A percentile compares a stretch with the other conserved stretches of the same genome.
Conservation (phyloP, 2,797 vertebrate species). For the Cygnus olor region DNA sequence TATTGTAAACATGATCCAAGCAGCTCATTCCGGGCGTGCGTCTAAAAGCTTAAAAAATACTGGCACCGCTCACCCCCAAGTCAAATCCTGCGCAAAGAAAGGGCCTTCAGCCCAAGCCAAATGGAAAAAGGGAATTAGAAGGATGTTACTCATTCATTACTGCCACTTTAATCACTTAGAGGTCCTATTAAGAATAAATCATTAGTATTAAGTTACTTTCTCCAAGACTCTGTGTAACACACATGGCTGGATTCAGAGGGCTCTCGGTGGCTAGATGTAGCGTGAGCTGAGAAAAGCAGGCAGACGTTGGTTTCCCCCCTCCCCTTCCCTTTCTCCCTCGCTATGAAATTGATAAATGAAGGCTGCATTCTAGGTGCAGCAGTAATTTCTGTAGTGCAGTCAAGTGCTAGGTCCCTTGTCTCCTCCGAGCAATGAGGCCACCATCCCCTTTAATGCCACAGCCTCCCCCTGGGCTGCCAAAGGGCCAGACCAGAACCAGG, state of each 20-base stretch:
- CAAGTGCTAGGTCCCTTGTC: slow-evolving; percentile 84
- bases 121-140: slow-evolving; percentile 67
- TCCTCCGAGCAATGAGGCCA: slow-evolving; percentile 81
- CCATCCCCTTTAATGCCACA: slow-evolving; percentile 76
- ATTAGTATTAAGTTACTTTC: slow-evolving; percentile 83
- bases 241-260: slow-evolving; percentile 75
- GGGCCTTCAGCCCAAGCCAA: slow-evolving; percentile 42
- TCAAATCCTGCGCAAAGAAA: slow-evolving; percentile 45
- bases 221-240: slow-evolving; percentile 64
- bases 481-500: slow-evolving; percentile 58
- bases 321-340: slow-evolving; percentile 51
- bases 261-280: slow-evolving; percentile 70
- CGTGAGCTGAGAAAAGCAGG: slow-evolving; percentile 75
- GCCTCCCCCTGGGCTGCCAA: slow-evolving; percentile 74
- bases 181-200: slow-evolving; percentile 85
- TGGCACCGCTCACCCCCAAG: slow-evolving; percentile 27
- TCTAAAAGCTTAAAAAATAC: slow-evolving; percentile 61
- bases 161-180: slow-evolving; percentile 84
- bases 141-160: slow-evolving; percentile 81
- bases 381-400: slow-evolving; percentile 86
- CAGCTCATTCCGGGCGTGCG: neutral
- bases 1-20: slow-evolving; percentile 75
- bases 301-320: slow-evolving; percentile 72
- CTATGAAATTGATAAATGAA: slow-evolving; percentile 87
- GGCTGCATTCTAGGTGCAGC: slow-evolving; percentile 83